Conservation (phyloP, 2,797 vertebrate genomes). For the Malacoctenus gilli region DNA sequence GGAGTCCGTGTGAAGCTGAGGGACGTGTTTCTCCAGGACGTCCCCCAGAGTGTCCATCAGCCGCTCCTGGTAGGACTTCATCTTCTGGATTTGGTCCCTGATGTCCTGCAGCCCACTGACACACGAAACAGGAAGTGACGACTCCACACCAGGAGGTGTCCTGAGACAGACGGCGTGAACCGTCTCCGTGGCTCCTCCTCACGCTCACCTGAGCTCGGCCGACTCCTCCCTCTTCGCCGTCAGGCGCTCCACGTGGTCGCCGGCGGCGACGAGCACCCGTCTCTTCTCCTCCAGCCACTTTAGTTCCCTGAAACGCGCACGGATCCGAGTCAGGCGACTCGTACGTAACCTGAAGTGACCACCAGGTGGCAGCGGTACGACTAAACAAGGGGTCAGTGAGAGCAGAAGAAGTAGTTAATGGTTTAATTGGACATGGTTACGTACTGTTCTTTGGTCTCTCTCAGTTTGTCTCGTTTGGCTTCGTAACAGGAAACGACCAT, state of each 20-base stretch:
- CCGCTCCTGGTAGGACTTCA: constrained; percentile 76
- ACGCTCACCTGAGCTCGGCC: constrained; percentile 69
- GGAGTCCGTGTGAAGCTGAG: constrained; percentile 58
- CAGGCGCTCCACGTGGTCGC: constrained; percentile 56
- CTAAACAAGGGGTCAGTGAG: too few species aligned
- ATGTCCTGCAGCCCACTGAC: constrained; percentile 74
- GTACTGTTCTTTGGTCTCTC: constrained; percentile 85
- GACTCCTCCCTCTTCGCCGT: constrained; percentile 63
- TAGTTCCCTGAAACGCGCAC: constrained; percentile 78
- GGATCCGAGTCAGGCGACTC: too few species aligned
- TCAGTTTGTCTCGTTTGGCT: constrained; percentile 82
- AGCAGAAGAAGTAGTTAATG: too few species aligned
- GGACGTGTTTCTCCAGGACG: constrained; percentile 74
- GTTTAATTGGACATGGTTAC: constrained; percentile 72
- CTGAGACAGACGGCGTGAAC: too few species aligned
- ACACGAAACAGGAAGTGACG: background rate
- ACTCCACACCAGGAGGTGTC: too few species aligned
- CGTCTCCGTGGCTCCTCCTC: too few species aligned
- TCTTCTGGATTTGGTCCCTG: constrained; percentile 76
- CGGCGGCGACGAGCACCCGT: constrained; percentile 63
- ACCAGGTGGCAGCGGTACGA: too few species aligned
- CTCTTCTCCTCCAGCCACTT: constrained; percentile 80
- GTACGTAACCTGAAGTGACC: too few species aligned
- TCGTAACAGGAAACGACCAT: constrained; percentile 78
- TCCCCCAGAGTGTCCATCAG: constrained; percentile 77